Base-by-base conservation (phyloP, 35 echinoderm and acorn worm species). In the Apostichopus parvimensis region DNA sequence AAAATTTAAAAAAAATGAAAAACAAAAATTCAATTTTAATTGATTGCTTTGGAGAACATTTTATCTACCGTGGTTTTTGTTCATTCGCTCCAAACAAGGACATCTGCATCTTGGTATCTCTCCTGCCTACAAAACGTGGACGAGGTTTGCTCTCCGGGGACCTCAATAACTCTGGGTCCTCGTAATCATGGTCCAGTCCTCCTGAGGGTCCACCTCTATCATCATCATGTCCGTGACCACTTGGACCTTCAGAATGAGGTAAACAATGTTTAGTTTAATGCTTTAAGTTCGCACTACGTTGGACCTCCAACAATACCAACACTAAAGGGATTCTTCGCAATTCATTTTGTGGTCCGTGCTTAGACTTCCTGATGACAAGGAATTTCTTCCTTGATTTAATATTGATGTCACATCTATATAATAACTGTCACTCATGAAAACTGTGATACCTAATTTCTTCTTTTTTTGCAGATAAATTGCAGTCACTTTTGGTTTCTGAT, bases 181-280 rank as follows among this genome's bases (percentile, higher is more conserved):
- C 86, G 60, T 88, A 68, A 22, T 88, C 86, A 65, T 68, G 60
- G 14, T 88, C 86, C 11, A n/a, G 68, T 20, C 81, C 81, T 59
- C 54, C 12, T 15, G 79, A 82, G 8, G 79, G 79, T 82, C 79
- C 79, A 53, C 79, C 79, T 68, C 62, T 6, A 84, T 52, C 56
- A 58, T 84, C 53, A 84, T 59, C 8, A 4, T 25, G 81, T 7
- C 55, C 81, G 9, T 54, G 81, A 84, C 53, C 81, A 22, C 55
- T 52, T 57, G 81, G 81, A 84, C 81, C 81, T 84, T 84, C 5
- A 87, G 53, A 88, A 88, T 24, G 11, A 88, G n/a, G 72, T n/a
- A 5, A 53, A 28, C 78, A 45, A 45, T 61, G 58, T 61, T 9
- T 11, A 61, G 7, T 61, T 61, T 1, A 61, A 61, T 61, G 12